Evolutionary conservation across 2,888 invertebrate genomes (phyloP).

Genomic region (Philhelius pedissequus): DNA sequence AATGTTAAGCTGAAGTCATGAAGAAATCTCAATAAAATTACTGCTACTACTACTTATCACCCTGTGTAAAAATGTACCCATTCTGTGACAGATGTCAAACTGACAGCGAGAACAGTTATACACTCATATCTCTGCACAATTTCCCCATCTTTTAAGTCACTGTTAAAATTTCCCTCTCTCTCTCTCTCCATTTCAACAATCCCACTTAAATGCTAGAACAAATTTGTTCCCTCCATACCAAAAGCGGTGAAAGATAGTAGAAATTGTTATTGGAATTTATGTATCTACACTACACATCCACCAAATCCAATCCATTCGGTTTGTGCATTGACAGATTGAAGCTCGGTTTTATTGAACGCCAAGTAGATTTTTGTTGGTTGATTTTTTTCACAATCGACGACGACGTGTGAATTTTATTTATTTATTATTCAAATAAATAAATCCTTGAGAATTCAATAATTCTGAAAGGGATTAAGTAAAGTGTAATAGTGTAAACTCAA

Average conservation of each 20-base stretch:
- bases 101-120: constrained; percentile 60
- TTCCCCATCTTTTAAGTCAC: constrained; percentile 63
- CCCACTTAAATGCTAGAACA: constrained; percentile 15
- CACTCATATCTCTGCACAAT: constrained; percentile 28
- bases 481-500: constrained; percentile 38
- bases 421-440: background rate
- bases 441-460: background rate
- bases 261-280: constrained; percentile 54
- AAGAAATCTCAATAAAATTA: background rate
- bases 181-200: constrained; percentile 4
- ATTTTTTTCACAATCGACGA: background rate
- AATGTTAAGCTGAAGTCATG: too few species aligned
- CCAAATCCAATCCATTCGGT: constrained; percentile 60
- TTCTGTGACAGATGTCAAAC: constrained; percentile 40
- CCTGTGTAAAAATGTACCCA: constrained; percentile 27
- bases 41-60: constrained; percentile 6
- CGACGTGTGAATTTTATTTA: background rate
- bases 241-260: constrained; percentile 35
- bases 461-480: background rate
- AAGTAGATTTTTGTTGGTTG: constrained; percentile 30
- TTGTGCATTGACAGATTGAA: constrained; percentile 65
- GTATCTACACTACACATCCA: constrained; percentile 65
- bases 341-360: constrained; percentile 58
- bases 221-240: constrained; percentile 14
- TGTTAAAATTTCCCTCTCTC: constrained; percentile 51